Percentiles rank a stretch among this genome's conserved stretches.
phyloP scores from a whole-genome alignment of 1,140 invertebrate species.

The Micrasema minimum region DNA sequence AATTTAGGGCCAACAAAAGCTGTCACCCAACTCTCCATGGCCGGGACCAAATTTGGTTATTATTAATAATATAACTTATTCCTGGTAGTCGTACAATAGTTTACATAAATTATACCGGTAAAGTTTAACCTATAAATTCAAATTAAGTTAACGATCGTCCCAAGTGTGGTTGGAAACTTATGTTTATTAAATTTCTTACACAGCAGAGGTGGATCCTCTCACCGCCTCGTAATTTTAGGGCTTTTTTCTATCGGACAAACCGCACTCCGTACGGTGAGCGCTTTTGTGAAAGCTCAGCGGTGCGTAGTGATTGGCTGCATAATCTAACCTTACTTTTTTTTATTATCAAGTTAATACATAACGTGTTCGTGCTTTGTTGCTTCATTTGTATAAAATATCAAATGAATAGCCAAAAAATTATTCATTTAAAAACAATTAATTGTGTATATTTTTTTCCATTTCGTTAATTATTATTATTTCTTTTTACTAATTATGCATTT shows the following conservation, averaged over 20 bases:
- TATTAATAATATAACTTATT: constrained; percentile 26
- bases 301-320: too few species aligned
- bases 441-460: too few species aligned
- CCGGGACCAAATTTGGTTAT: constrained; percentile 7
- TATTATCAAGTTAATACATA: too few species aligned
- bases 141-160: constrained; percentile 26
- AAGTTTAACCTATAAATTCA: constrained; percentile 30
- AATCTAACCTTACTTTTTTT: too few species aligned
- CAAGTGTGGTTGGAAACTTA: constrained; percentile 6
- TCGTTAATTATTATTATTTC: too few species aligned
- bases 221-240: constrained; percentile 17
- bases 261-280: not conserved
- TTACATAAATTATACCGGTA: constrained; percentile 19
- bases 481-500: too few species aligned
- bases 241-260: not conserved
- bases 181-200: constrained; percentile 33
- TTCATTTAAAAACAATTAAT: too few species aligned
- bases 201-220: constrained; percentile 11
- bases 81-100: constrained; percentile 24
- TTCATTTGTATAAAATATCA: too few species aligned
- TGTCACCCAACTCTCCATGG: not conserved
- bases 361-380: too few species aligned
- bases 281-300: too few species aligned
- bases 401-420: too few species aligned
- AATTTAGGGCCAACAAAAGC: constrained; percentile 3